Base-by-base conservation (phyloP, 2,113 vertebrate species). In the Pipra filicauda region DNA sequence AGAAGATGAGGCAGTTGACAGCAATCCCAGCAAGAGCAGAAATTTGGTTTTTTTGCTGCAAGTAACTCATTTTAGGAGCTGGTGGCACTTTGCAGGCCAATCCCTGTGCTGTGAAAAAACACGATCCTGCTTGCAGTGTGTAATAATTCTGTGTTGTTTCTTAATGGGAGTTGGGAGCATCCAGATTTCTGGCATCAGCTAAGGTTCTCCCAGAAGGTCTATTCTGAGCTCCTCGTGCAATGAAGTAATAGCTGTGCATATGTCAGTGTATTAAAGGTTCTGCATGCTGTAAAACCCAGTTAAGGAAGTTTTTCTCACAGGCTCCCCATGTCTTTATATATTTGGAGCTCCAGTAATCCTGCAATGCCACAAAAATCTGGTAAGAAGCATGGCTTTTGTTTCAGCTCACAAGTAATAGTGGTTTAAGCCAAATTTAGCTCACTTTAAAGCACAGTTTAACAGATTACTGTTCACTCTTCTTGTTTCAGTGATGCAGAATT, bases 181-280 rank as follows among this genome's bases (percentile, higher is more conserved):
- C 46, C 39, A 35, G 41, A 84, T 78, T 94, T 81, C 85, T 96
- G 88, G 88, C 59, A 54, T 71, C 55, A 83, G 21, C 67, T 64
- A 20, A 83, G 49, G 30, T 55, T 83, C 74, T 86, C 61, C 85
- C 88, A 92, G 49, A 91, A 95, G 72, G 51, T 91, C 81, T 94
- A 19, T 88, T 96, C 88, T 55, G 59, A 91, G 55, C 35, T 81
- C 39, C 21, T 75, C 48, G 44, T 57, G 44, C 64, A 92, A 6
- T 85, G 85, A 86, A 94, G 58, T 89, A 96, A 94, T 85, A 94
- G 55, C 59, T 80, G 72, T 92, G 75, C 85, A 83, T 51, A 77
- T 90, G 79, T 94, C 75, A 88, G 30, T 94, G 79, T 84, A 91
- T 61, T 90, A 96, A 95, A 93, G 59, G 48, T 95, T 94, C 72